Conservation (phyloP, 2,888 invertebrate genomes). For the Isoperla grammatica region DNA sequence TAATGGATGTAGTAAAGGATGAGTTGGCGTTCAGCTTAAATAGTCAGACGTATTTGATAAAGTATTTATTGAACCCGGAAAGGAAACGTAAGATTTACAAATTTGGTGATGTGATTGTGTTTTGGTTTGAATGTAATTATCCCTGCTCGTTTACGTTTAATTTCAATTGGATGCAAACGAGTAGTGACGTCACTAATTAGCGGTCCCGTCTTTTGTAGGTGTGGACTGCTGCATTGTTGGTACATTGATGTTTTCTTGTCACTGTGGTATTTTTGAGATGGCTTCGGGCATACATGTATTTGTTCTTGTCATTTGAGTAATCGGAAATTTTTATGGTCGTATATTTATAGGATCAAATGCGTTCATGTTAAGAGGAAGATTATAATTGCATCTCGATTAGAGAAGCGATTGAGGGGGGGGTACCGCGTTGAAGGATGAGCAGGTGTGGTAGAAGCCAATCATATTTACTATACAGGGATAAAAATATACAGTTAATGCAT, state of each 20-base stretch:
- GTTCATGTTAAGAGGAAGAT: no score
- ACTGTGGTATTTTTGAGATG: background rate
- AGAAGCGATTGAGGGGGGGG: no score
- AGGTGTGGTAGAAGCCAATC: no score
- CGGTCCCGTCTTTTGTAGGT: background rate
- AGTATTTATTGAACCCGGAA: constrained; percentile 18
- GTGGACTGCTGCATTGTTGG: background rate
- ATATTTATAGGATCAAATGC: no score
- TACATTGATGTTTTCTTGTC: constrained; percentile 2
- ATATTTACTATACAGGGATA: no score
- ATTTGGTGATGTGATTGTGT: constrained; percentile 15
- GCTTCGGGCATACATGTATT: background rate
- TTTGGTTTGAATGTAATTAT: constrained; percentile 6
- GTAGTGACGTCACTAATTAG: constrained; percentile 2
- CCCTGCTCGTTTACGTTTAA: constrained; percentile 2
- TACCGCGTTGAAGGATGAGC: no score
- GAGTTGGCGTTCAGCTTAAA: no score
- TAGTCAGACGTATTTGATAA: no score
- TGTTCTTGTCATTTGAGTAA: constrained; percentile 5
- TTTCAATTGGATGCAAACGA: background rate
- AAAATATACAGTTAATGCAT: no score
- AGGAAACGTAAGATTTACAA: background rate
- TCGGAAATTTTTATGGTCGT: background rate
- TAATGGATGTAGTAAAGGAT: no score
- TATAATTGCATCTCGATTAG: no score